Conservation (phyloP, 2,113 vertebrate genomes). For the Pedionomus torquatus region DNA sequence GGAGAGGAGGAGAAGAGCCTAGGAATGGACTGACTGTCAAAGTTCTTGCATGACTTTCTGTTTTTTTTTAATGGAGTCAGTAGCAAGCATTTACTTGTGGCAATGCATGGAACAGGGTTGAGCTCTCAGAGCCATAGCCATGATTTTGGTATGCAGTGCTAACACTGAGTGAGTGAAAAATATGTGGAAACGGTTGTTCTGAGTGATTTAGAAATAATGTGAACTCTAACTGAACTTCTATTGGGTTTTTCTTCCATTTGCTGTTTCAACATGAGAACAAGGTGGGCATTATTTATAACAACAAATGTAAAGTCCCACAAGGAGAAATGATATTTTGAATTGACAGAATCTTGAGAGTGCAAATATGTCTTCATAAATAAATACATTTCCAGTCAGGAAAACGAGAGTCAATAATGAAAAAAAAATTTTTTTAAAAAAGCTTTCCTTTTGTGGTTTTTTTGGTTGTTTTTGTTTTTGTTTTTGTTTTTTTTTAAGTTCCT, state of each 20-base stretch:
- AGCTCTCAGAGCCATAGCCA: background rate
- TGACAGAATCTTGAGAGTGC: background rate
- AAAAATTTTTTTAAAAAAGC: background rate
- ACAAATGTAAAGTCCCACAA: background rate
- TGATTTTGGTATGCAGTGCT: background rate
- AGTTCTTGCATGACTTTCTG: background rate
- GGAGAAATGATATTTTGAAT: background rate
- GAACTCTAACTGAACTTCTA: slow-evolving; percentile 48
- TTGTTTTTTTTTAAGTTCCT: background rate
- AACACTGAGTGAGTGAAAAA: background rate
- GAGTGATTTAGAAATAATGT: slow-evolving; percentile 27
- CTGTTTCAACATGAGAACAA: slow-evolving; percentile 45
- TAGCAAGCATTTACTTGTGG: background rate
- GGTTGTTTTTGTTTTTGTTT: background rate
- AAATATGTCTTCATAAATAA: slow-evolving; percentile 35
- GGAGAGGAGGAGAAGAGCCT: background rate
- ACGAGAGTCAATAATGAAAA: slow-evolving; percentile 3
- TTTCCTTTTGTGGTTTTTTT: background rate
- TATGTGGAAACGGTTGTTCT: background rate
- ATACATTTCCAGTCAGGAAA: slow-evolving; percentile 42
- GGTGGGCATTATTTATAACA: slow-evolving; percentile 53
- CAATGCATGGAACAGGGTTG: background rate
- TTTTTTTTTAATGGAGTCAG: background rate
- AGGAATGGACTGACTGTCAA: background rate
- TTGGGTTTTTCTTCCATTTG: slow-evolving; percentile 40